Evolutionary conservation across 2,113 vertebrate species (phyloP).

Genomic region (Nipponia nippon): DNA sequence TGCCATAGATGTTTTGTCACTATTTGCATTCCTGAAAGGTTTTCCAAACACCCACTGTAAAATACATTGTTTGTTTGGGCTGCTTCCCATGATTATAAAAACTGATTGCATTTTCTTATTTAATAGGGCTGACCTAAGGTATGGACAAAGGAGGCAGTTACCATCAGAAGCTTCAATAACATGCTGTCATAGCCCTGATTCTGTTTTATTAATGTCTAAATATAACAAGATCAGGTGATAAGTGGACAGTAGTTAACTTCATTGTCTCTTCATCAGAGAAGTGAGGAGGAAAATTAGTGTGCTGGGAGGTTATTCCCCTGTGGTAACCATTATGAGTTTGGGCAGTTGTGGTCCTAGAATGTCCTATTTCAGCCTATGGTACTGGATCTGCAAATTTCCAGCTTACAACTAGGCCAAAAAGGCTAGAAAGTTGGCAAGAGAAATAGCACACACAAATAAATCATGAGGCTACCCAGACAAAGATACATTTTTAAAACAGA

Average conservation of each 20-base stretch:
- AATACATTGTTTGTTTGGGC: background rate
- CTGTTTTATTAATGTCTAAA: background rate
- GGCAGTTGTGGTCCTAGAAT: background rate
- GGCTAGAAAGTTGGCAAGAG: background rate
- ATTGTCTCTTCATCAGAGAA: background rate
- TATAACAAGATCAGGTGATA: background rate
- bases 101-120: background rate
- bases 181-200: background rate
- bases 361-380: background rate
- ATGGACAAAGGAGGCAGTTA: background rate
- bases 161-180: background rate
- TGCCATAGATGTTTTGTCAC: background rate
- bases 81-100: background rate
- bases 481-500: background rate
- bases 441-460: background rate
- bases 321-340: background rate
- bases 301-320: background rate
- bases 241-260: background rate
- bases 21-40: background rate
- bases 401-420: background rate
- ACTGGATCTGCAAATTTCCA: background rate
- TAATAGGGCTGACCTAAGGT: background rate
- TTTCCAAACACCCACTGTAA: background rate
- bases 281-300: background rate
- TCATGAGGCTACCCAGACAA: background rate